Evolutionary conservation across 2,888 invertebrate species (phyloP).

Genomic region (Exocentrus adspersus): DNA sequence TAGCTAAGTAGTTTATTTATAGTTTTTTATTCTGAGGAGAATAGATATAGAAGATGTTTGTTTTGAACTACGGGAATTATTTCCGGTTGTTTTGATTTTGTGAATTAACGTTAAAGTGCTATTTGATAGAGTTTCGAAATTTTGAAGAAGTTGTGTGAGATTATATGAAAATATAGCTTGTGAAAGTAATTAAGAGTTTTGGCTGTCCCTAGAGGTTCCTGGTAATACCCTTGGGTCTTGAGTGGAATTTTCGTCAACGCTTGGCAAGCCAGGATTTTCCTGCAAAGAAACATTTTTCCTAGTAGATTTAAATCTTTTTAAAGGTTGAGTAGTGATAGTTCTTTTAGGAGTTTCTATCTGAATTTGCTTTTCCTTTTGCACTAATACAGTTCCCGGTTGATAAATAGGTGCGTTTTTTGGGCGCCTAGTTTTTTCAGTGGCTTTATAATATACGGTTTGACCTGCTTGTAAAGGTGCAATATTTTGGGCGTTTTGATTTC

Average conservation of each 20-base stretch:
- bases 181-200: slow-evolving; percentile 4
- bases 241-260: slow-evolving; percentile 1
- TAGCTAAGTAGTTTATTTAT: not conserved
- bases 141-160: not conserved
- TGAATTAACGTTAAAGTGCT: not conserved
- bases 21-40: not conserved
- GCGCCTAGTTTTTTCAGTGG: too few relatives aligned
- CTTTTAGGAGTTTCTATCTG: slow-evolving; percentile 1
- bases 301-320: slow-evolving; percentile 7
- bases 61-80: not conserved
- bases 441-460: not conserved
- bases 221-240: slow-evolving; percentile 11
- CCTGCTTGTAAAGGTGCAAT: slow-evolving; percentile 2
- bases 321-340: slow-evolving; percentile 1
- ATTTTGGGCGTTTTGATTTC: not conserved
- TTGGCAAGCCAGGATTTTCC: slow-evolving; percentile 3
- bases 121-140: not conserved
- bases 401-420: slow-evolving; percentile 6
- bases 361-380: slow-evolving; percentile 2
- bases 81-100: not conserved
- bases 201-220: slow-evolving; percentile 14
- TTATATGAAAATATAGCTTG: slow-evolving; percentile 7
- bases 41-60: too few relatives aligned
- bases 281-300: slow-evolving; percentile 12
- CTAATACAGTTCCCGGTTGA: not conserved